Conservation (phyloP, 2,797 vertebrate genomes). For the Varecia variegata region DNA sequence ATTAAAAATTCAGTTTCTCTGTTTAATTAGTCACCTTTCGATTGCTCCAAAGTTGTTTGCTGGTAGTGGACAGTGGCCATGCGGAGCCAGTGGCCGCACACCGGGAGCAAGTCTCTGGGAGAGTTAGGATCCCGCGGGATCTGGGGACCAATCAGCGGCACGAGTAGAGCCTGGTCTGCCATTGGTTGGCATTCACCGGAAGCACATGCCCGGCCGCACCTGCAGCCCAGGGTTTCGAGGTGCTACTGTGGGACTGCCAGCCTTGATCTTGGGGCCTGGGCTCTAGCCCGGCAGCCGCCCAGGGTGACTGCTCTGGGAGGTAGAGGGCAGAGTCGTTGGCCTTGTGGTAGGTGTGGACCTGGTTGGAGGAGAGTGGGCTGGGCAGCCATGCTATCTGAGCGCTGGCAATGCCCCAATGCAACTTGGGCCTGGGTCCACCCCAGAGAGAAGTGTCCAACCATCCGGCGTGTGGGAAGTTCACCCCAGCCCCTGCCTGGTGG, state of each 20-base stretch:
- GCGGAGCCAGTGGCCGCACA: rapidly evolving
- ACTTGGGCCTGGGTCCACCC: not conserved
- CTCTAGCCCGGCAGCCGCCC: rapidly evolving
- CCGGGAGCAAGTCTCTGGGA: rapidly evolving
- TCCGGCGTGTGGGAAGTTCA: not conserved
- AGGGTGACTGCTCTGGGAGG: not conserved
- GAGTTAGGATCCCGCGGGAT: not conserved
- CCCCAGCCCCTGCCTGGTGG: not conserved
- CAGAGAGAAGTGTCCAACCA: not conserved
- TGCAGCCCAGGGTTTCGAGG: rapidly evolving
- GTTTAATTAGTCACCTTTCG: not conserved
- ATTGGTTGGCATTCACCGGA: not conserved
- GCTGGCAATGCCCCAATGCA: rapidly evolving
- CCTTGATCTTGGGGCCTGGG: rapidly evolving
- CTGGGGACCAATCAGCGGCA: not conserved
- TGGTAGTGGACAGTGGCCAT: not conserved
- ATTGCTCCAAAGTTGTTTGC: not conserved
- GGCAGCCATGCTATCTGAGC: not conserved
- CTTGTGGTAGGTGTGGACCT: not conserved
- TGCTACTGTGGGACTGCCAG: rapidly evolving
- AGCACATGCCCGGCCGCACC: not conserved
- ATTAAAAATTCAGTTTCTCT: not conserved
- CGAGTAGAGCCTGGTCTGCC: not conserved
- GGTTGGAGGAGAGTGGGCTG: not conserved
- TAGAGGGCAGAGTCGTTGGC: not conserved